Evolutionary conservation across 2,888 invertebrate species (phyloP).

Genomic region (Piscicola geometra): DNA sequence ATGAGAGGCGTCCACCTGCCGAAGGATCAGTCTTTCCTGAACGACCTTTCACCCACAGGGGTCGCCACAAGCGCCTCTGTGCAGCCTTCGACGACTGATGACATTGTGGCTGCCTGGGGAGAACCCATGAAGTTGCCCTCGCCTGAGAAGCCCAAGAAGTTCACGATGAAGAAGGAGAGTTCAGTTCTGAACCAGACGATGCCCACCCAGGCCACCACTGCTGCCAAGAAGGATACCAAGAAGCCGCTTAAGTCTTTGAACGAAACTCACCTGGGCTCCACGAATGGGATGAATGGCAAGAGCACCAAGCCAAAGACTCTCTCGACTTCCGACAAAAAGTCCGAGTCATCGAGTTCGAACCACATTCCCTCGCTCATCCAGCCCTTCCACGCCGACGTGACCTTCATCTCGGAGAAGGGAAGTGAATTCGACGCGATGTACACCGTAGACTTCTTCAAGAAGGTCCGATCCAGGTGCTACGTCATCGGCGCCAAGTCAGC

Average conservation of each 20-base stretch:
- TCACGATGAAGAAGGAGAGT: constrained; percentile 7
- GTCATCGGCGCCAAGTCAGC: background rate
- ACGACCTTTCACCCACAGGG: constrained; percentile 9
- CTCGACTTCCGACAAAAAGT: background rate
- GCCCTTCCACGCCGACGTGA: constrained; percentile 28
- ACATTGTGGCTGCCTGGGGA: constrained; percentile 31
- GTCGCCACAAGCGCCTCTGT: constrained; percentile 5
- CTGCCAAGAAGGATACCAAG: constrained; percentile 1
- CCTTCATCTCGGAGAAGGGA: constrained; percentile 23
- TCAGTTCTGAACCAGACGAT: background rate
- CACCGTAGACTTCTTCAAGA: constrained; percentile 31
- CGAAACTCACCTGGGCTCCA: background rate
- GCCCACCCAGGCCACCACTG: background rate
- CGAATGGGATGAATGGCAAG: background rate
- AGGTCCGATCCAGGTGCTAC: constrained; percentile 19
- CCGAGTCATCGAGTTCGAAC: background rate
- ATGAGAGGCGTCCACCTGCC: no score
- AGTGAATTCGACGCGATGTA: constrained; percentile 3
- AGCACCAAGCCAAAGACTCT: background rate
- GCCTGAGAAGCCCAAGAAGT: constrained; percentile 27
- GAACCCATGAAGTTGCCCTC: constrained; percentile 33
- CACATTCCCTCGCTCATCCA: background rate
- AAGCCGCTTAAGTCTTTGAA: background rate
- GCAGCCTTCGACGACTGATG: constrained; percentile 19
- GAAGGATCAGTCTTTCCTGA: background rate